These are phyloP conservation scores for Lateolabrax maculatus DNA, from an alignment of 2,797 vertebrate genomes.

Conservation along the genomic window DNA sequence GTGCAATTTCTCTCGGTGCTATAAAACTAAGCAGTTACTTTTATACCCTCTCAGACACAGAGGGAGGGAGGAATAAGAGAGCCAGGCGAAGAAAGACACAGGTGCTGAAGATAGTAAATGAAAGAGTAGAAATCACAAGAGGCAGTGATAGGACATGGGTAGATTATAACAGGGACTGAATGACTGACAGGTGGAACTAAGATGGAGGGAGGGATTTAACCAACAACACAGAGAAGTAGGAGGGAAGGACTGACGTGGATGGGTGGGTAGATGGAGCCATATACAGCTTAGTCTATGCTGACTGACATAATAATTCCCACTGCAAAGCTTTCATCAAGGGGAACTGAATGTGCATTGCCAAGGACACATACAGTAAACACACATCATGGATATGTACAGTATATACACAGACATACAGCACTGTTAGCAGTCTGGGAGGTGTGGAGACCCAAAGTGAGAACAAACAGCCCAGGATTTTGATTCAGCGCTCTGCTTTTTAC, in stretches of 20 bases:
- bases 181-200: conserved; percentile 1
- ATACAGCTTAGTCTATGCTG: background rate
- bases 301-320: background rate
- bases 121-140: background rate
- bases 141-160: background rate
- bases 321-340: background rate
- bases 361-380: no score
- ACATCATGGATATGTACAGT: no score
- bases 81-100: background rate
- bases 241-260: background rate
- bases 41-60: no score
- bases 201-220: background rate
- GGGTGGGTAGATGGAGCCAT: conserved; percentile 2
- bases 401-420: no score
- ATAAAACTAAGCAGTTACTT: no score
- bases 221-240: background rate
- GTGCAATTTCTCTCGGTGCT: no score
- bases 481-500: no score
- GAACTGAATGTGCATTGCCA: no score
- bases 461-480: no score
- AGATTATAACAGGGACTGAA: background rate
- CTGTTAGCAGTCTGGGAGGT: no score
- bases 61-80: no score
- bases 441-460: no score
- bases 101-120: background rate